phyloP scores from a whole-genome alignment of 2,888 invertebrate species.

The Agonopterix alstromeriana region DNA sequence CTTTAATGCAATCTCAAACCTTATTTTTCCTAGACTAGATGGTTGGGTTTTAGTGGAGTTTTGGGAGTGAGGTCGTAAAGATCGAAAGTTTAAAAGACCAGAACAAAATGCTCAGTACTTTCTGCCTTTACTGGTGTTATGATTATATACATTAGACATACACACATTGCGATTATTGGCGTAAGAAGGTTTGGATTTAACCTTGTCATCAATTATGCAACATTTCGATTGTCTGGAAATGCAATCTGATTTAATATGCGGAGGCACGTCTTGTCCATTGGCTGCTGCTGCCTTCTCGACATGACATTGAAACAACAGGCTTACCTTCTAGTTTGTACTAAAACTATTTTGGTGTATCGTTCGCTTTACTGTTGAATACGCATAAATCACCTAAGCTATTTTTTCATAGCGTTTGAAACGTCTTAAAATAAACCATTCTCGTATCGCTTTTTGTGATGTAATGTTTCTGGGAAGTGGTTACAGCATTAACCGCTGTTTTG shows the following conservation, averaged over 20 bases:
- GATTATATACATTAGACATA: no score
- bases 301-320: constrained; percentile 16
- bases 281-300: constrained; percentile 10
- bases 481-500: no score
- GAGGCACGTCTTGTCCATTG: constrained; percentile 20
- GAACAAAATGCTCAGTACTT: no score
- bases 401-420: constrained; percentile 49
- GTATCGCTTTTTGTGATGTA: constrained; percentile 41
- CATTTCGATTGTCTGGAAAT: constrained; percentile 13
- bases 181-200: no score
- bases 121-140: no score
- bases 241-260: constrained; percentile 24
- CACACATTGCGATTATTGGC: no score
- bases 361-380: constrained; percentile 34
- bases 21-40: no score
- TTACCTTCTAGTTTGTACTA: constrained; percentile 54
- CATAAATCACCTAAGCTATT: constrained; percentile 60
- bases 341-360: constrained; percentile 57
- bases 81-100: no score
- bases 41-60: no score
- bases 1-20: no score
- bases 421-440: constrained; percentile 53
- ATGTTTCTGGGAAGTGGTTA: constrained; percentile 4
- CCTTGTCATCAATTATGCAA: neutral
- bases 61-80: no score